A percentile compares a stretch with the other conserved stretches of the same genome.
Conservation (phyloP, 2,888 invertebrate genomes). For the Acrobasis suavella region DNA sequence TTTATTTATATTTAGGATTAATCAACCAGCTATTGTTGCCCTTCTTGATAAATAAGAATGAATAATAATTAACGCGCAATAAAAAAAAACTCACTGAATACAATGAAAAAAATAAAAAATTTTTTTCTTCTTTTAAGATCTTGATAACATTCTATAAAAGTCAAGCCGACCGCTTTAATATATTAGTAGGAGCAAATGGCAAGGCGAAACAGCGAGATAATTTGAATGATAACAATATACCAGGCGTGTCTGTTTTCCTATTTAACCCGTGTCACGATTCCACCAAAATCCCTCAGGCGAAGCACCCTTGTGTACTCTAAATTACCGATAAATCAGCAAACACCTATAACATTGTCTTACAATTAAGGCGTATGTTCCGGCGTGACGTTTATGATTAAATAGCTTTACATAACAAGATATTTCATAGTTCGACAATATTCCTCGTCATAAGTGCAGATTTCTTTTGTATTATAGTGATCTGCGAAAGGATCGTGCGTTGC, state of each 20-base stretch:
- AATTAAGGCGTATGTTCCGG: slow-evolving; percentile 25
- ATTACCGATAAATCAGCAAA: slow-evolving; percentile 45
- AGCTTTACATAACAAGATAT: neutral
- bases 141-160: neutral
- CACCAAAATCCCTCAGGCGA: slow-evolving; percentile 44
- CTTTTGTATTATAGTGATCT: neutral
- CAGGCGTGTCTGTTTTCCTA: slow-evolving; percentile 46
- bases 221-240: slow-evolving; percentile 51
- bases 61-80: too few relatives aligned
- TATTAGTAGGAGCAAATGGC: neutral
- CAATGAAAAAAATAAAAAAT: too few relatives aligned
- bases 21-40: too few relatives aligned
- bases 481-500: neutral
- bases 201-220: slow-evolving; percentile 41
- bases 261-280: slow-evolving; percentile 51
- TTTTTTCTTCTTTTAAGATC: neutral
- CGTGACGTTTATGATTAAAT: slow-evolving; percentile 19
- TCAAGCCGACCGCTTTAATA: neutral
- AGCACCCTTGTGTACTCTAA: slow-evolving; percentile 51
- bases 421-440: too few relatives aligned
- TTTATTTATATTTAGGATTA: too few relatives aligned
- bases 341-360: slow-evolving; percentile 30
- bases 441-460: neutral
- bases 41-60: too few relatives aligned
- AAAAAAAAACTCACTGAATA: too few relatives aligned